Evolutionary conservation across 2,113 vertebrate genomes (phyloP), one percentile per base, ranked within the genome.

Genomic region (Cavia aperea): DNA sequence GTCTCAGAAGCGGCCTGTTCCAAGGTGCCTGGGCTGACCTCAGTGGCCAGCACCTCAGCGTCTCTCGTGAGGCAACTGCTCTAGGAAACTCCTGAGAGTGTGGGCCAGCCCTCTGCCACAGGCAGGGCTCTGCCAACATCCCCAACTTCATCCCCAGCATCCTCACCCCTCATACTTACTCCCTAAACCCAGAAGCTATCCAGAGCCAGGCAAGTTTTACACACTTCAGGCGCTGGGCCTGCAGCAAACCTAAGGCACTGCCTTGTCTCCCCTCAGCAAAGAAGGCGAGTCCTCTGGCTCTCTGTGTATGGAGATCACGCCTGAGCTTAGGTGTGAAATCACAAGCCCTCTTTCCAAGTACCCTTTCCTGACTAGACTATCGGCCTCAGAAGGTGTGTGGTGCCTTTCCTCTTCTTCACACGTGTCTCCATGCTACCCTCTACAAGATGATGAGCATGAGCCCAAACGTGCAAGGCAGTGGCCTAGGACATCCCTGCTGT

Each of bases 121-220:
- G 43, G 0, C 21, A 54, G 54, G n/a, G 79, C 21, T 51, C 19
- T 19, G 14, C 13, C 31, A 62, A n/a, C 3, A 15, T 4, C 39
- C 36, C 23, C 3, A 56, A 12, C 2, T 19, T 46, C n/a, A 46
- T 15, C 31, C 19, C 54, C 10, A 36, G 31, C 78, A 56, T 33
- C 77, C 1, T 3, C 8, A n/a, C 10, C 9, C 19, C 16, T 56
- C n/a, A 29, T 19, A 39, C 36, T 51, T 36, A 26, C 3, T 4
- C 6, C 18, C 14, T 58, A 18, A 9, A 9, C 19, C 1, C 36
- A 5, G 49, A 16, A 4, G 31, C 5, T 0, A 14, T 5, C 7
- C 54, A 4, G 1, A 72, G 62, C 51, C 43, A 58, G 1, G 0
- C 51, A 6, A 29, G 36, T 33, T 60, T 31, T 26, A 58, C 21